Evolutionary conservation across 2,888 invertebrate genomes (phyloP).

Genomic region (Leptinotarsa haldemani): DNA sequence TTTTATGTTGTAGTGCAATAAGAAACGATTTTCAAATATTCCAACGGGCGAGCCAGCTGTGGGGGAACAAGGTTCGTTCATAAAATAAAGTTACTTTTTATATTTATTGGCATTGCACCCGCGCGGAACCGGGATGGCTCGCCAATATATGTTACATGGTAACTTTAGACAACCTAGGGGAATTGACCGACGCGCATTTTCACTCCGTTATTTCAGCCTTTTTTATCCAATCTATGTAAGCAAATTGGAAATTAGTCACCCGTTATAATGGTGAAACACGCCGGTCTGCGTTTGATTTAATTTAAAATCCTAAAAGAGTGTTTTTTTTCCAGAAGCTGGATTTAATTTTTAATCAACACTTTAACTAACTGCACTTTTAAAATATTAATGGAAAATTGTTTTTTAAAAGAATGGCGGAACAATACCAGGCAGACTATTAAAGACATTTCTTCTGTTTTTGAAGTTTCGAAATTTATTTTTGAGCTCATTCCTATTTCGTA

Average conservation of each 20-base stretch:
- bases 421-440: conserved; percentile 30
- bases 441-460: conserved; percentile 44
- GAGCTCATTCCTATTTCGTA: conserved; percentile 5
- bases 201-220: conserved; percentile 51
- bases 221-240: conserved; percentile 54
- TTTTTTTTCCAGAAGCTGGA: conserved; percentile 39
- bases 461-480: conserved; percentile 45
- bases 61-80: no score
- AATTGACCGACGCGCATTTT: conserved; percentile 42
- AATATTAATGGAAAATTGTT: conserved; percentile 48
- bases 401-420: conserved; percentile 40
- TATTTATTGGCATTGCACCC: no score
- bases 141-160: no score
- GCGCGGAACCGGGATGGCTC: no score
- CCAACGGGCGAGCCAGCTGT: no score
- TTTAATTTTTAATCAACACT: conserved; percentile 53
- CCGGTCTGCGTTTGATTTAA: conserved; percentile 54
- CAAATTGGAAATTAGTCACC: conserved; percentile 56
- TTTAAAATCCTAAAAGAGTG: conserved; percentile 51
- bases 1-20: no score
- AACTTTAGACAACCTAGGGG: conserved; percentile 19
- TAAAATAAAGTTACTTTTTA: no score
- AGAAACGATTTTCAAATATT: no score
- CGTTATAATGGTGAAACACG: conserved; percentile 53
- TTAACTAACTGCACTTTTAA: conserved; percentile 48